These are phyloP conservation scores for Zelostemma sp. DNA, from an alignment of 1,140 invertebrate species.

Conservation along the genomic window DNA sequence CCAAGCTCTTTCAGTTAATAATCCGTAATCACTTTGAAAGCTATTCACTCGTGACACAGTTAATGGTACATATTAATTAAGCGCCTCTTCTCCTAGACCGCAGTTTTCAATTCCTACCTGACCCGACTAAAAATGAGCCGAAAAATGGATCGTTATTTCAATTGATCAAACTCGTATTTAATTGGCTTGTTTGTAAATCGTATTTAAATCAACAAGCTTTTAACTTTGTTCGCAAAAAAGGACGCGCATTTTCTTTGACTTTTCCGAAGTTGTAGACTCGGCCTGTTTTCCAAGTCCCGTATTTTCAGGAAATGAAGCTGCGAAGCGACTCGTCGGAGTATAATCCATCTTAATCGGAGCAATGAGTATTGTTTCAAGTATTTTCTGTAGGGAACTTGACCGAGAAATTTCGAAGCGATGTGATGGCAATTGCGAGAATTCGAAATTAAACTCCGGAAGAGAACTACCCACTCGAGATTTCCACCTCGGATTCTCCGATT, in stretches of 20 bases:
- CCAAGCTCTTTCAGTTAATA: conserved; percentile 40
- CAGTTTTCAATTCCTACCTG: conserved; percentile 17
- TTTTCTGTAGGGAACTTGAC: conserved; percentile 23
- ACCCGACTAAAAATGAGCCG: neutral
- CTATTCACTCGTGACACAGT: conserved; percentile 32
- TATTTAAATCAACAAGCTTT: too few species aligned
- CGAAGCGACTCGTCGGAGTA: neutral
- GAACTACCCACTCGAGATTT: conserved; percentile 52
- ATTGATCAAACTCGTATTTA: too few species aligned
- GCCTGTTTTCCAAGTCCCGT: neutral
- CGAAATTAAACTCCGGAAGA: conserved; percentile 54
- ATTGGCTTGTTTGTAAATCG: too few species aligned
- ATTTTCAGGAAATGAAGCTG: neutral
- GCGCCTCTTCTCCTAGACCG: conserved; percentile 18
- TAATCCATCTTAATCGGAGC: conserved; percentile 13
- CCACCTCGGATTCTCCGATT: conserved; percentile 25
- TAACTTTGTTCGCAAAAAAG: too few species aligned
- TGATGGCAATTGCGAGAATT: conserved; percentile 54
- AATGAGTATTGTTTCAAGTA: conserved; percentile 33
- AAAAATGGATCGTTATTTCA: too few species aligned
- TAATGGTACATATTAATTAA: conserved; percentile 33
- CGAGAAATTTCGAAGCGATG: conserved; percentile 37
- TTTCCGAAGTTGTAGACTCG: too few species aligned
- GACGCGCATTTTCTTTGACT: neutral
- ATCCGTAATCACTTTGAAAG: conserved; percentile 36